phyloP scores from a whole-genome alignment of 2,113 vertebrate genomes.

The Okapia johnstoni region DNA sequence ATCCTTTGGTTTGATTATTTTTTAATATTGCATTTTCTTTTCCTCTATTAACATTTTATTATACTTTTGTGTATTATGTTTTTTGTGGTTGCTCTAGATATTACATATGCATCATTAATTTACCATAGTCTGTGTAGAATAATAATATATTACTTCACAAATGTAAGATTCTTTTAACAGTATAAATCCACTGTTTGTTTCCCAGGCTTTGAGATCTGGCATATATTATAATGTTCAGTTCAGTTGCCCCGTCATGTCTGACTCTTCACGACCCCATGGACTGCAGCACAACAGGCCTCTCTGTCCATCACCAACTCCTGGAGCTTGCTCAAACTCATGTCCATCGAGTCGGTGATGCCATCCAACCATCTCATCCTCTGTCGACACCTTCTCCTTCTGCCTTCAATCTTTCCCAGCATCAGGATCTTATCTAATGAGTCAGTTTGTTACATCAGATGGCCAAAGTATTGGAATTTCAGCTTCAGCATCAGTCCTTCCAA shows the following conservation, averaged over 20 bases:
- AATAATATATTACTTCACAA: not conserved
- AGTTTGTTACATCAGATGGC: not conserved
- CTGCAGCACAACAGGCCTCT: fast-evolving
- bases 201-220: not conserved
- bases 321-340: not conserved
- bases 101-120: not conserved
- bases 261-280: not conserved
- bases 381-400: not conserved
- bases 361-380: not conserved
- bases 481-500: not conserved
- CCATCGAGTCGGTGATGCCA: not conserved
- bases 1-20: not conserved
- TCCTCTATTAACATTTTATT: not conserved
- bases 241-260: not conserved
- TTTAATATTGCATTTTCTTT: not conserved
- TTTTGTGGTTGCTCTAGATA: not conserved
- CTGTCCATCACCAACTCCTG: not conserved
- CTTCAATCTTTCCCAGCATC: not conserved
- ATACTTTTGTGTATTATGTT: not conserved
- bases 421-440: not conserved
- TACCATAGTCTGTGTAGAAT: not conserved
- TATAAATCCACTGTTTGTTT: not conserved
- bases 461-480: not conserved
- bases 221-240: not conserved
- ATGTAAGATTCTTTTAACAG: not conserved